These are phyloP conservation scores for Lanistes nyassanus DNA, from an alignment of 1,140 invertebrate genomes.

Conservation along the genomic window DNA sequence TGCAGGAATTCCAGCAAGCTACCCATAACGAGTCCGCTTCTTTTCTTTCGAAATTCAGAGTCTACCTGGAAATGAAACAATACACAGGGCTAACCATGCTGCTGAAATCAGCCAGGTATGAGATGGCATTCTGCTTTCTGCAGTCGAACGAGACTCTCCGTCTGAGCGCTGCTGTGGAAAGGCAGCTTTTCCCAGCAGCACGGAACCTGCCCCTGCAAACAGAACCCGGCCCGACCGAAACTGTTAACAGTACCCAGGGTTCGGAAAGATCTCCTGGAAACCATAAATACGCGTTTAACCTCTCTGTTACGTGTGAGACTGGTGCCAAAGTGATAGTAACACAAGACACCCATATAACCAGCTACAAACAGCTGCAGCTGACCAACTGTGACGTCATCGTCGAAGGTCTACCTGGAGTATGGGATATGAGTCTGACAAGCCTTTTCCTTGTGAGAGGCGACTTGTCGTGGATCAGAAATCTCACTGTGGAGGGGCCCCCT, in stretches of 20 bases:
- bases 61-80: neutral
- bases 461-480: conserved; percentile 2
- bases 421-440: neutral
- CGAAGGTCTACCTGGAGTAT: neutral
- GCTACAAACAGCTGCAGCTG: neutral
- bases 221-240: neutral
- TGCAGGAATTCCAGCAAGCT: neutral
- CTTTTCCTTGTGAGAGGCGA: neutral
- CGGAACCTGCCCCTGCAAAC: neutral
- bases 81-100: neutral
- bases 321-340: neutral
- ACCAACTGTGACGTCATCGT: neutral
- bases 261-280: neutral
- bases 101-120: neutral
- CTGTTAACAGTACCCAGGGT: neutral
- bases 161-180: neutral
- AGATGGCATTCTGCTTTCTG: neutral
- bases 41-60: neutral
- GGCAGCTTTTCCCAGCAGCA: neutral
- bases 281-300: conserved; percentile 1
- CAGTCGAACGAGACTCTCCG: neutral
- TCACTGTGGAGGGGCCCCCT: neutral
- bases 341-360: neutral
- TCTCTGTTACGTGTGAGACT: neutral
- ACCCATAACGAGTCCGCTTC: neutral